These are phyloP conservation scores for Coenobita brevimanus DNA, from an alignment of 1,140 invertebrate genomes.

Conservation along the genomic window DNA sequence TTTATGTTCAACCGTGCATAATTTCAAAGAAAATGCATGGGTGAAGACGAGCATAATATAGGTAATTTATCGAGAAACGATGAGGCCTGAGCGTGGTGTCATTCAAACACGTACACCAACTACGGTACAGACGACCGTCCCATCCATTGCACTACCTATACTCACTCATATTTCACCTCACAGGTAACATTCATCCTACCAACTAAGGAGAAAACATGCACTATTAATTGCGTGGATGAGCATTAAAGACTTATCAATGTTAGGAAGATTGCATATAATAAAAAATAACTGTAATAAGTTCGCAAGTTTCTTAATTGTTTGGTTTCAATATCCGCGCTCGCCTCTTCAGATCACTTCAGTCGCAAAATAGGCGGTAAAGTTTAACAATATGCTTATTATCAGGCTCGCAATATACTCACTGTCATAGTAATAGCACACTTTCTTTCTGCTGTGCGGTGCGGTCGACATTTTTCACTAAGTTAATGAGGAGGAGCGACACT, in stretches of 20 bases:
- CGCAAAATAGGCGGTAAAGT: too few species aligned
- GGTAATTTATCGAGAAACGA: too few species aligned
- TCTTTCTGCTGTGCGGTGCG: conserved; percentile 89
- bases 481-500: not conserved
- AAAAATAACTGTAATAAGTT: not conserved
- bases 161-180: not conserved
- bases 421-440: conserved; percentile 99
- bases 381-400: too few species aligned
- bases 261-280: not conserved
- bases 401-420: conserved; percentile 83
- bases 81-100: not conserved
- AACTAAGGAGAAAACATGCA: not conserved
- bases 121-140: conserved; percentile 6
- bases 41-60: too few species aligned
- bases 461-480: conserved; percentile 73
- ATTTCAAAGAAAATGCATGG: too few species aligned
- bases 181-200: not conserved
- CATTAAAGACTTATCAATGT: too few species aligned
- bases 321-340: conserved; percentile 15
- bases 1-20: too few species aligned
- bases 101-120: conserved; percentile 28
- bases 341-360: not conserved
- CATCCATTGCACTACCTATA: not conserved
- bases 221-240: not conserved
- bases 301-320: not conserved